phyloP scores from a whole-genome alignment of 2,888 invertebrate species.

The Pyrgus malvae region DNA sequence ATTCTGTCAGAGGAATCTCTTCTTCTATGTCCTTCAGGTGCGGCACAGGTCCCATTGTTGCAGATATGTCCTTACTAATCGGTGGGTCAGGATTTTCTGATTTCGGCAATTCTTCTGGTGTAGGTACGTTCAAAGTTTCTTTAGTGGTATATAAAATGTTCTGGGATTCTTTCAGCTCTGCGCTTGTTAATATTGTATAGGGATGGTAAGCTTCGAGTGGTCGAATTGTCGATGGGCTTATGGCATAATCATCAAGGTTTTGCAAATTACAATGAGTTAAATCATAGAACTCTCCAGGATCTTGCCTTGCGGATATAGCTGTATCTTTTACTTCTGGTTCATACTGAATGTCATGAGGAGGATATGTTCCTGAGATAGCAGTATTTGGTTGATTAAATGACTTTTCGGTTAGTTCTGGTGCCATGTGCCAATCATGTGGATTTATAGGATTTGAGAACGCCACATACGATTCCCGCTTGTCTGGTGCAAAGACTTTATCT shows the following conservation, averaged over 20 bases:
- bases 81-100: background rate
- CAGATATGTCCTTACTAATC: conserved; percentile 1
- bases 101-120: conserved; percentile 6
- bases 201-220: conserved; percentile 10
- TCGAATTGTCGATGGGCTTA: background rate
- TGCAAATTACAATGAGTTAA: background rate
- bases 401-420: background rate
- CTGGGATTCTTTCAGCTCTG: background rate
- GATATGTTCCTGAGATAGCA: conserved; percentile 28
- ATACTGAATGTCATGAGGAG: background rate
- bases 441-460: background rate
- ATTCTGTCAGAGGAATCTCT: conserved; percentile 46
- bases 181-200: conserved; percentile 2
- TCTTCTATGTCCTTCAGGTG: conserved; percentile 30
- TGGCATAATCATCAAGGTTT: background rate
- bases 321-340: conserved; percentile 14
- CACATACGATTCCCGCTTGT: background rate
- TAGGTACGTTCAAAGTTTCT: background rate
- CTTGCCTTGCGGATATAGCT: conserved; percentile 35
- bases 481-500: background rate
- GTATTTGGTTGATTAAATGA: conserved; percentile 23
- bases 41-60: conserved; percentile 32
- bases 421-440: background rate
- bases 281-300: conserved; percentile 33
- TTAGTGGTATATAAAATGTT: background rate